These are phyloP conservation scores for rat (Rattus norvegicus) DNA, from an alignment of 2,113 vertebrate genomes.

Conservation along the genomic window DNA sequence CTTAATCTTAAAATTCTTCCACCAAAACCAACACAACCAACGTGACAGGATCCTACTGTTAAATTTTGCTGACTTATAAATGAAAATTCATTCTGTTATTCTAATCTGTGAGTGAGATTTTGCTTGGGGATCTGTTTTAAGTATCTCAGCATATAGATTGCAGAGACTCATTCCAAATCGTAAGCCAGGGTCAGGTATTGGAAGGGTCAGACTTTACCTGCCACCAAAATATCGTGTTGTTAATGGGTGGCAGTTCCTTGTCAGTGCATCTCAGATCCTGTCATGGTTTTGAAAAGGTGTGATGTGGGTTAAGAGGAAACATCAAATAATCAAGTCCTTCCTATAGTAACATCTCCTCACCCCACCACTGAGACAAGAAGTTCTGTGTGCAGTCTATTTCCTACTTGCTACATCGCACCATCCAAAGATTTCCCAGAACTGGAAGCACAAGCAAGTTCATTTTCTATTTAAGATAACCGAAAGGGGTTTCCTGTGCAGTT, in stretches of 20 bases:
- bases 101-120: background rate
- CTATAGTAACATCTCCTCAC: background rate
- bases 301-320: background rate
- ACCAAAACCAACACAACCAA: background rate
- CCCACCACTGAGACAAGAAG: background rate
- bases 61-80: background rate
- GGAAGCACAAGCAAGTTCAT: background rate
- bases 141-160: background rate
- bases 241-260: background rate
- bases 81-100: constrained; percentile 16
- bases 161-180: constrained; percentile 34
- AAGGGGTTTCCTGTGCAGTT: background rate
- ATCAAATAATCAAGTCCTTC: background rate
- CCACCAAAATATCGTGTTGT: background rate
- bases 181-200: background rate
- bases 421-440: background rate
- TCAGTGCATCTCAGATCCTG: background rate
- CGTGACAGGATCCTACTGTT: background rate
- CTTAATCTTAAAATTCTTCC: constrained; percentile 44
- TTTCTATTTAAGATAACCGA: background rate
- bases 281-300: background rate
- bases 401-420: background rate
- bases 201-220: background rate
- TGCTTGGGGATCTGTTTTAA: constrained; percentile 18
- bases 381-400: background rate